Conservation (phyloP, 1,140 invertebrate genomes). For the Choristoneura fumiferana region DNA sequence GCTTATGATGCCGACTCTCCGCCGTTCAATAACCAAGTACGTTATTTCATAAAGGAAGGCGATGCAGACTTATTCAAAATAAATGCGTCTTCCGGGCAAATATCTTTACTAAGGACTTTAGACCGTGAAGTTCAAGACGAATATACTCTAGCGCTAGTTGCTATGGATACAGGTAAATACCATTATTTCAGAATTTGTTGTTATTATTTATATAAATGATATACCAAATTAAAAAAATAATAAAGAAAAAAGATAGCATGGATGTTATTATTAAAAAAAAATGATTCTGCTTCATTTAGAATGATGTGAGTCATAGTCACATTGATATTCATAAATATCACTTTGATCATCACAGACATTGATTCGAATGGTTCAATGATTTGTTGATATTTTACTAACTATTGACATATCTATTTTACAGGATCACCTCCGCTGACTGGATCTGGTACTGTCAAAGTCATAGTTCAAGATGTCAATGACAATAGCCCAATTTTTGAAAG, state of each 20-base stretch:
- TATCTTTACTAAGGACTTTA: constrained; percentile 87
- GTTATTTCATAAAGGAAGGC: constrained; percentile 95
- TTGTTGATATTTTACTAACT: constrained; percentile 1
- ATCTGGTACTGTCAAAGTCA: constrained; percentile 90
- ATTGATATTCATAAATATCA: too few species aligned
- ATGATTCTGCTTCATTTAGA: too few species aligned
- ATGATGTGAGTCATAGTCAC: too few species aligned
- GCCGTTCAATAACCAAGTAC: constrained; percentile 92
- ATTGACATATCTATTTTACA: constrained; percentile 69
- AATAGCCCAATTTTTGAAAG: constrained; percentile 91
- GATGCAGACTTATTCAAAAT: constrained; percentile 93
- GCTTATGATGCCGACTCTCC: constrained; percentile 95
- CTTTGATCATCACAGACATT: too few species aligned
- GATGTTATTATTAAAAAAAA: too few species aligned
- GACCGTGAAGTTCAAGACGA: constrained; percentile 91
- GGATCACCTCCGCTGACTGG: constrained; percentile 93
- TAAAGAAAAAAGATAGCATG: too few species aligned
- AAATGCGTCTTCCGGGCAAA: constrained; percentile 93
- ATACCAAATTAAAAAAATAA: too few species aligned
- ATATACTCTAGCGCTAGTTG: constrained; percentile 91
- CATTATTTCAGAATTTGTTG: too few species aligned
- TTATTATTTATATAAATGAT: too few species aligned
- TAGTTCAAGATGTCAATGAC: constrained; percentile 96
- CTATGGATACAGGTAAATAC: constrained; percentile 93
- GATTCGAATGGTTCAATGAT: too few species aligned